Conservation (phyloP, 2,113 vertebrate species). For the Albula glossodonta region DNA sequence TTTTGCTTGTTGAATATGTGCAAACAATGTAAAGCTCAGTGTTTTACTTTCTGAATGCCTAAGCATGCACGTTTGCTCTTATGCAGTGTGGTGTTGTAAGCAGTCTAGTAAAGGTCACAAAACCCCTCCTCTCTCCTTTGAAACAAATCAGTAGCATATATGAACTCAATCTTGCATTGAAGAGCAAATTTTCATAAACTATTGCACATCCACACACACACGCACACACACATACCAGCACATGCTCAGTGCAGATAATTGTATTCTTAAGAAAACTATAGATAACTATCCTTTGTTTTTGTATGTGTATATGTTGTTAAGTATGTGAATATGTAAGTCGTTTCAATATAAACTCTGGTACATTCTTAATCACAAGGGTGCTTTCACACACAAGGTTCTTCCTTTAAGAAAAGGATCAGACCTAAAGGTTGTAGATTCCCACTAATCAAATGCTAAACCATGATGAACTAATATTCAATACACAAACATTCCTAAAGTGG, state of each 20-base stretch:
- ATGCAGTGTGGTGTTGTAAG: no score
- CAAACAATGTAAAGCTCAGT: not conserved
- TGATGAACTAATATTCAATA: no score
- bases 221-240: not conserved
- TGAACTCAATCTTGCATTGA: no score
- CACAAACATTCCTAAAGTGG: no score
- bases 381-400: not conserved
- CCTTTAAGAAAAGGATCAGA: no score
- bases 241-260: not conserved
- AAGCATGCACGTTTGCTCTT: not conserved
- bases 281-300: not conserved
- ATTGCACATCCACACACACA: not conserved
- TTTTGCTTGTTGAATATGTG: not conserved
- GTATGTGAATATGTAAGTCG: not conserved
- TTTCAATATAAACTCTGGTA: not conserved
- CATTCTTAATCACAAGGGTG: not conserved
- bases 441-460: no score
- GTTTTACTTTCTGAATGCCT: not conserved
- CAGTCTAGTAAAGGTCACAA: no score
- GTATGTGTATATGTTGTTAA: not conserved
- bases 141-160: not conserved
- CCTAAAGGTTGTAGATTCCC: no score
- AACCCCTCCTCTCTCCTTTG: not conserved
- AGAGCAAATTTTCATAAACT: not conserved
- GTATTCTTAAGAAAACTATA: no score